Base-by-base conservation (phyloP, 2,113 vertebrate species). In the Aegotheles bennettii region DNA sequence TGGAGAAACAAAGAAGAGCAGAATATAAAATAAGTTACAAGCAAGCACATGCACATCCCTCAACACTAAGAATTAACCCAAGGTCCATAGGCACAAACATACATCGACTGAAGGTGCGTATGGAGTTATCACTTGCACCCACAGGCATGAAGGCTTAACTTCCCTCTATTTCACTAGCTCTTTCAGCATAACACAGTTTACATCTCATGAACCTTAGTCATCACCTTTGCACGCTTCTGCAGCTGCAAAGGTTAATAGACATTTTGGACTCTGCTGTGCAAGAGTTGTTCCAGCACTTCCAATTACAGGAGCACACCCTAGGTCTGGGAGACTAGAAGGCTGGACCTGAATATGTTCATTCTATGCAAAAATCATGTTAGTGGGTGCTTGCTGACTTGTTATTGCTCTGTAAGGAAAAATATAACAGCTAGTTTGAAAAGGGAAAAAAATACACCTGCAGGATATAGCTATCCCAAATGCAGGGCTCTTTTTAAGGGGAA, bases 1-100 rank as follows among this genome's bases (percentile, higher is more conserved):
- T 69, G 96, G 96, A 93, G 80, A 84, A 36, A 96, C 19, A 76
- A 79, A 64, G 84, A 91, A 97, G 42, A 89, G 80, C 80, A 75
- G 31, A 81, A 69, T 25, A 35, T 35, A n/a, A 78, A 35, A 42
- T 16, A 67, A 7, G 19, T 71, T 71, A 89, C 13, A 51, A 56
- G 38, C 57, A 63, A 64, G 65, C 21, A 57, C 28, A 9, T 3
- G 4, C 29, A 76, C 24, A 9, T 31, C 18, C 29, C 29, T 10
- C 36, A 43, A 51, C 1, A 2, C 29, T 43, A 43, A 86, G 31
- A 86, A 53, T 36, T 74, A 85, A 73, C 13, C 53, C 60, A 42
- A 84, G n/a, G 38, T 40, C 47, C 51, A 67, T 0, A 86, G 43
- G 56, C 13, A 60, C 53, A 91, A 94, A 95, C 83, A 31, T 35